phyloP scores from a whole-genome alignment of 2,888 invertebrate genomes.

The Drymonia ruficornis region DNA sequence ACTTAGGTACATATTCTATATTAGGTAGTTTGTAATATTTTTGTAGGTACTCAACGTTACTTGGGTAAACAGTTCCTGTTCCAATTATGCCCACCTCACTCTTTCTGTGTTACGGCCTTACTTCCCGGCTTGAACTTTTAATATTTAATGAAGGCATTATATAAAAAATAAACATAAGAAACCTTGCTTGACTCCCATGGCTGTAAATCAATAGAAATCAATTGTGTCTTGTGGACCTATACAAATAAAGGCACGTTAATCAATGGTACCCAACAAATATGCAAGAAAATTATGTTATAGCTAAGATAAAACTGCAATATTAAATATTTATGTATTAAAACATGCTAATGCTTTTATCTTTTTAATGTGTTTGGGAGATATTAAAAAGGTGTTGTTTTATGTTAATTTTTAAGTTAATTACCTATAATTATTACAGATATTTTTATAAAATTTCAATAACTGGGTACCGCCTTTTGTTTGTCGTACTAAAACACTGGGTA shows the following conservation, averaged over 20 bases:
- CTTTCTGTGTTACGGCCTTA: background rate
- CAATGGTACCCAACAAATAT: too few species aligned
- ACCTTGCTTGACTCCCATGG: too few species aligned
- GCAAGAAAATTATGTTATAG: background rate
- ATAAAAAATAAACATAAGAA: too few species aligned
- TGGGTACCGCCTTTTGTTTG: too few species aligned
- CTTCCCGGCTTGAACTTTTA: background rate
- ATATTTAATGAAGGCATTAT: too few species aligned
- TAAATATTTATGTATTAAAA: background rate
- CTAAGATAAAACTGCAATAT: background rate
- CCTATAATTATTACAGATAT: background rate
- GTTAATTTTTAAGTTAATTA: background rate
- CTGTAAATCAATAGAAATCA: too few species aligned
- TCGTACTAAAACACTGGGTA: too few species aligned
- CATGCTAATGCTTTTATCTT: conserved; percentile 2
- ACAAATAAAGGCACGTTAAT: too few species aligned
- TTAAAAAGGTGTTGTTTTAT: background rate
- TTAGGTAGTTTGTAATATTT: too few species aligned
- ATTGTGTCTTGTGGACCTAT: too few species aligned
- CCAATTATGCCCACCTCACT: background rate
- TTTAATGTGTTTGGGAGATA: background rate
- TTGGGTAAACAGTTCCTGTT: background rate
- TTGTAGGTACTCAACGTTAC: background rate
- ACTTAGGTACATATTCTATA: too few species aligned
- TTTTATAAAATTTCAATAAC: background rate